Evolutionary conservation across 2,113 vertebrate species (phyloP).

Genomic region (Anoura caudifer): DNA sequence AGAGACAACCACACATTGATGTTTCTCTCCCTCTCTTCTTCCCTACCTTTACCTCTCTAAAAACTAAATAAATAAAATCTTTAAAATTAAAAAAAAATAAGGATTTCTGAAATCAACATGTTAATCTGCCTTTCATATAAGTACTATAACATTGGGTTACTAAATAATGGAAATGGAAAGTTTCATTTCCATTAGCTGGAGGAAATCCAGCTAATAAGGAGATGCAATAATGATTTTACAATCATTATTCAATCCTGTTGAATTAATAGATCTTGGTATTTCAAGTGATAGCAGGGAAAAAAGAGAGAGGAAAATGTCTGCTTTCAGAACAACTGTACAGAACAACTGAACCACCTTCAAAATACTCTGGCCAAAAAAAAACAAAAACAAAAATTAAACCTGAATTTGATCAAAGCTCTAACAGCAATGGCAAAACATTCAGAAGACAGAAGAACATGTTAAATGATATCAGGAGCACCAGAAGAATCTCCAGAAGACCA

Average conservation of each 20-base stretch:
- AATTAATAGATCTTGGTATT: background rate
- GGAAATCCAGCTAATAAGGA: background rate
- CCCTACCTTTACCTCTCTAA: too few relatives aligned
- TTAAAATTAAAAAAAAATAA: constrained; percentile 3
- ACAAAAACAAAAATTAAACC: background rate
- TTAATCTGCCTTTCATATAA: background rate
- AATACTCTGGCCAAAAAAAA: background rate
- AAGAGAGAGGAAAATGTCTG: background rate
- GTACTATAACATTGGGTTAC: background rate
- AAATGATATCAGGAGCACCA: background rate
- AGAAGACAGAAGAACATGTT: background rate
- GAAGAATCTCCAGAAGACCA: background rate
- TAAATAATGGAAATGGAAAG: background rate
- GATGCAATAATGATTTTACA: background rate
- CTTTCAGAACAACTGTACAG: background rate
- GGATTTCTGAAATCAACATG: background rate
- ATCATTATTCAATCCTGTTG: background rate
- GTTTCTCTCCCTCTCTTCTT: too few relatives aligned
- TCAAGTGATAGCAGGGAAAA: background rate
- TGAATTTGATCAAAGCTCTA: background rate
- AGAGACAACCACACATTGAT: too few relatives aligned
- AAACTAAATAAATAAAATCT: too few relatives aligned
- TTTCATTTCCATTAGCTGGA: background rate
- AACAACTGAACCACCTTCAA: background rate
- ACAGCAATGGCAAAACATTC: background rate